phyloP scores from a whole-genome alignment of 2,113 vertebrate genomes.

The Apus apus region DNA sequence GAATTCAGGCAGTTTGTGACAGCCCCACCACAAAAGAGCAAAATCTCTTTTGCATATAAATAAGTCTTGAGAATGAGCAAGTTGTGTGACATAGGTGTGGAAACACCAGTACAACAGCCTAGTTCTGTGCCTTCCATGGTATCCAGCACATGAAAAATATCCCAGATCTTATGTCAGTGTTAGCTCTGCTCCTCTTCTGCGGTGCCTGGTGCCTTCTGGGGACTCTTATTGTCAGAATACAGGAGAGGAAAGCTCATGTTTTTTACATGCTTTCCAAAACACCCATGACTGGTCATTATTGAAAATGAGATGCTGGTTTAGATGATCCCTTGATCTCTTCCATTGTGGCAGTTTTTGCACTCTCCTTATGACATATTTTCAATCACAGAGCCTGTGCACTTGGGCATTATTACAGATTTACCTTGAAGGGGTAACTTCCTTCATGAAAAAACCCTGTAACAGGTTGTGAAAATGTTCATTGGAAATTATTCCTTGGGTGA shows the following conservation, averaged over 20 bases:
- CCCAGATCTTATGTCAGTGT: accelerated
- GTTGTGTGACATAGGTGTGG: not conserved
- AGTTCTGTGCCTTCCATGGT: not conserved
- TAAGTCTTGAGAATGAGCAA: not conserved
- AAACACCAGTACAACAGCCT: not conserved
- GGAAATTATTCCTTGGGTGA: slow-evolving; percentile 28
- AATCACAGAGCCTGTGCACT: not conserved
- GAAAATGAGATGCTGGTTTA: not conserved
- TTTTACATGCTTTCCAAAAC: not conserved
- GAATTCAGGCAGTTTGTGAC: not conserved
- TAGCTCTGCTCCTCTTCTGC: not conserved
- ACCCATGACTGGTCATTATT: not conserved
- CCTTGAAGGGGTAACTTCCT: not conserved
- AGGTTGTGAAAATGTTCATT: slow-evolving; percentile 12
- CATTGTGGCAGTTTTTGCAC: not conserved
- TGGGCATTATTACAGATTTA: not conserved
- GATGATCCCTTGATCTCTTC: not conserved
- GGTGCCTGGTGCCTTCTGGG: not conserved
- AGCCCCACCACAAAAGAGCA: not conserved
- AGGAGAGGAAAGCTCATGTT: not conserved
- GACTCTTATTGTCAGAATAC: not conserved
- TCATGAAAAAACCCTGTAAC: not conserved
- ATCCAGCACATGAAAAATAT: not conserved
- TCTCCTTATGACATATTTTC: not conserved
- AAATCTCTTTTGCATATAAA: not conserved